Evolutionary conservation across 2,113 vertebrate genomes (phyloP).

Genomic region (Phycodurus eques): DNA sequence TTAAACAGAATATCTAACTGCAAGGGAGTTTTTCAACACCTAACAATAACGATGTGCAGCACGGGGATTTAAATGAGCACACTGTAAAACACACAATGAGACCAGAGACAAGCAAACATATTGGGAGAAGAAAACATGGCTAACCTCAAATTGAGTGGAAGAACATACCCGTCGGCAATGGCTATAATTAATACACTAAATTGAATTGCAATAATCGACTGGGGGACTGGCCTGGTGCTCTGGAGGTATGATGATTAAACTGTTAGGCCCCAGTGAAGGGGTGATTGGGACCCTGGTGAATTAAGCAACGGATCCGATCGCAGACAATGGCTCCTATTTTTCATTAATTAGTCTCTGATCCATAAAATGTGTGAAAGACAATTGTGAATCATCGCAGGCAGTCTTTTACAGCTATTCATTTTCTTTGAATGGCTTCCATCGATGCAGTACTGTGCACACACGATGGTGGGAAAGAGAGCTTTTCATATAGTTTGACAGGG

Average conservation of each 20-base stretch:
- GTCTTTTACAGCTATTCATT: constrained; percentile 70
- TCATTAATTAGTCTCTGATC: constrained; percentile 75
- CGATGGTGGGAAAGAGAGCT: constrained; percentile 1
- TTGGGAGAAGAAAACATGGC: constrained; percentile 42
- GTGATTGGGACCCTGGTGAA: constrained; percentile 69
- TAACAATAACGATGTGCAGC: constrained; percentile 35
- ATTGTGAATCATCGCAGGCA: constrained; percentile 68
- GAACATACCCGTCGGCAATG: constrained; percentile 66
- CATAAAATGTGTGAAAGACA: constrained; percentile 71
- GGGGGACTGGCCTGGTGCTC: constrained; percentile 70
- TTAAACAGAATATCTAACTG: constrained; percentile 57
- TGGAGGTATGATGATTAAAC: constrained; percentile 76
- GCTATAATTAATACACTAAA: constrained; percentile 79
- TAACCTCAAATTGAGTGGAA: constrained; percentile 55
- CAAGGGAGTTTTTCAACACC: constrained; percentile 44
- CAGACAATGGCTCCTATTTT: constrained; percentile 72
- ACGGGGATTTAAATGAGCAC: constrained; percentile 45
- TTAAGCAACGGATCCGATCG: constrained; percentile 69
- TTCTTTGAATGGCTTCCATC: constrained; percentile 61
- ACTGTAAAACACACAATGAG: constrained; percentile 47
- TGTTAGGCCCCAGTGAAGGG: constrained; percentile 68
- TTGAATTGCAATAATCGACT: constrained; percentile 77
- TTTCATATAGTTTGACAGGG: neutral
- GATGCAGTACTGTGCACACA: constrained; percentile 56
- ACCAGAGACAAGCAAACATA: constrained; percentile 61